phyloP scores from a whole-genome alignment of 1,140 invertebrate genomes.

The Hyphantria cunea region DNA sequence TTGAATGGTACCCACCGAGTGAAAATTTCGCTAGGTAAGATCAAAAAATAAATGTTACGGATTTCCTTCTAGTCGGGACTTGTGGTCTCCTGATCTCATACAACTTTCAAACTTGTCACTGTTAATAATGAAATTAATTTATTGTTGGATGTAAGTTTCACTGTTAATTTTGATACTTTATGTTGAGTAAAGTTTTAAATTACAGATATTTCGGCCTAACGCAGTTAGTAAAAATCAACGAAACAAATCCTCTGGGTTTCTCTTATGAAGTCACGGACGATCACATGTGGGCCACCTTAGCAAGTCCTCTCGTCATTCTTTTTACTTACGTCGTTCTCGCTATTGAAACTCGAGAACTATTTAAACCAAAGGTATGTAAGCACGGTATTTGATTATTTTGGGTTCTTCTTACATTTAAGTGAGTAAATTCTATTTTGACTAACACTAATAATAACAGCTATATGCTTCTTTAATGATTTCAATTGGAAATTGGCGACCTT shows the following conservation, averaged over 20 bases:
- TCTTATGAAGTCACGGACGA: conserved; percentile 61
- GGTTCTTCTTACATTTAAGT: conserved; percentile 28
- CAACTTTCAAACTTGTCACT: no score
- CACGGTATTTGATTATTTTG: not conserved
- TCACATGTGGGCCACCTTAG: conserved; percentile 66
- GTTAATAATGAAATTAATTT: no score
- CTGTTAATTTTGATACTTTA: not conserved
- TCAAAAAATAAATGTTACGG: not conserved
- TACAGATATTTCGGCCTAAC: conserved; percentile 87
- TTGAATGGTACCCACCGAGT: conserved; percentile 87
- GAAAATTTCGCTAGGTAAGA: conserved; percentile 85
- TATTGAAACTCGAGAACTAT: conserved; percentile 86
- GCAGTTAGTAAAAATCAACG: conserved; percentile 82
- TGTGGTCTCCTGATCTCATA: no score
- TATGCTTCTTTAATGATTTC: conserved; percentile 40
- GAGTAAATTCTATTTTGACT: conserved; percentile 35
- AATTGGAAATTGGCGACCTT: conserved; percentile 25
- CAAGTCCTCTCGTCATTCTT: conserved; percentile 83
- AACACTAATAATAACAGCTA: conserved; percentile 30
- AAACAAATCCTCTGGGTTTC: conserved; percentile 57
- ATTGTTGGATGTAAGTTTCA: no score
- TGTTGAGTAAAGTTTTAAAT: conserved; percentile 31
- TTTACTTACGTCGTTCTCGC: conserved; percentile 88
- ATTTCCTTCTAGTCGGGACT: no score
- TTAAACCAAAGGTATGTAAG: conserved; percentile 86